Base-by-base conservation (phyloP, 2,113 vertebrate genomes). In the Anolis sagrei region DNA sequence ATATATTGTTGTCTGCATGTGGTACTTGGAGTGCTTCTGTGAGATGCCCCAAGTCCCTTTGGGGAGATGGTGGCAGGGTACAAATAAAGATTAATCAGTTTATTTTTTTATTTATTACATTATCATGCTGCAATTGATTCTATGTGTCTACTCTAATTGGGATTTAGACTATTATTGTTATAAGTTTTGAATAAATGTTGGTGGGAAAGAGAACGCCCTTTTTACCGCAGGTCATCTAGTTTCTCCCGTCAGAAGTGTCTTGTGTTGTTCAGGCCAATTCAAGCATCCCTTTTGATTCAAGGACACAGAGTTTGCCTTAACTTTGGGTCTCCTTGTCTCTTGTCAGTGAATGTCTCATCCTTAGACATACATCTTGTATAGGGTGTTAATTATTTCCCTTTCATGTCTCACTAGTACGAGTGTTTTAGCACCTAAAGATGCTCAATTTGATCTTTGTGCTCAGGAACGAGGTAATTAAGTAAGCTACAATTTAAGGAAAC, bases 401-500 rank as follows among this genome's bases (percentile, higher is more conserved):
- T 91, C 91, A 70, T 94, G 94, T 95, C 95, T 95, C 96, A 94
- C 93, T 94, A 92, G 94, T 78, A 88, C 83, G 64, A 64, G 90
- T 89, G 90, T 89, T 87, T 93, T 92, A 94, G 92, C 95, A 95
- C 95, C 95, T 95, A 90, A 94, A 95, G 95, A 95, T 93, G 93
- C 95, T 95, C 93, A 90, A 9, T 95, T 96, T 96, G 96, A 96
- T 96, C 96, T 93, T 94, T 96, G 95, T 91, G 84, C 95, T 93
- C 83, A 86, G 94, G 95, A 95, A 94, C 95, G 93, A 96, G 95
- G 95, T 96, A 96, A 97, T 97, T 96, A 96, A 96, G 93, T 90
- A 90, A 87, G 95, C 92, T 81, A 93, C 94, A 92, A 93, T 95
- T 95, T 95, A 95, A 94, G 92, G 78, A 93, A 95, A 86, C 1